Percentiles rank a stretch among this genome's conserved stretches.
Evolutionary conservation across 2,797 vertebrate species (phyloP).

Genomic region (Diglossa cyanea): DNA sequence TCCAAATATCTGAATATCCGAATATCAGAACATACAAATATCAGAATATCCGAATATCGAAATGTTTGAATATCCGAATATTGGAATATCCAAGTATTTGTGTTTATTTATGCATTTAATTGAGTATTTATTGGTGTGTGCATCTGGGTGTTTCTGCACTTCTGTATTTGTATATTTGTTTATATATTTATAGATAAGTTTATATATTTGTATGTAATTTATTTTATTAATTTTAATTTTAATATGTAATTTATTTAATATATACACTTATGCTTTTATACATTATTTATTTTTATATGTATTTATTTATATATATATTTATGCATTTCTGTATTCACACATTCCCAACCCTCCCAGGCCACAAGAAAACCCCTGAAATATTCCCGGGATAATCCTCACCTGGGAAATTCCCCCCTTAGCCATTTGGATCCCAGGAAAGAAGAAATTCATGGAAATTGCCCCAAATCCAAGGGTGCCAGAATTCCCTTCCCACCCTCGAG

Average conservation of each 20-base stretch:
- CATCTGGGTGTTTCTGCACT: not conserved
- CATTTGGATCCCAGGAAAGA: not conserved
- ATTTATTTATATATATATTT: not conserved
- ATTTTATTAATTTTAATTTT: not conserved
- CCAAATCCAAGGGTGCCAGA: not conserved
- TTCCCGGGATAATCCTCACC: not conserved
- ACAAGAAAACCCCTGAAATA: not conserved
- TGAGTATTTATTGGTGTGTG: not conserved
- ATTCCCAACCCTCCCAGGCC: not conserved
- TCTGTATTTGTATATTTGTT: not conserved
- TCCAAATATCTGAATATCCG: too few relatives aligned
- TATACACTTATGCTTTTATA: not conserved
- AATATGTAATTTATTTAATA: not conserved
- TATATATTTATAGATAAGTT: not conserved
- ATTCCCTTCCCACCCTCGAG: not conserved
- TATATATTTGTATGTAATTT: not conserved
- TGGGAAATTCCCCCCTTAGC: not conserved
- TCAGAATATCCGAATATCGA: too few relatives aligned
- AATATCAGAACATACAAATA: too few relatives aligned
- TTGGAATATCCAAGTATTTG: not conserved
- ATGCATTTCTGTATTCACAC: not conserved
- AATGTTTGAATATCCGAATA: too few relatives aligned
- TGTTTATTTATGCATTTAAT: not conserved
- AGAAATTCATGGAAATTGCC: not conserved
- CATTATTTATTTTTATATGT: not conserved